These are phyloP conservation scores for Probosciger aterrimus DNA, from an alignment of 2,113 vertebrate species.

Conservation along the genomic window DNA sequence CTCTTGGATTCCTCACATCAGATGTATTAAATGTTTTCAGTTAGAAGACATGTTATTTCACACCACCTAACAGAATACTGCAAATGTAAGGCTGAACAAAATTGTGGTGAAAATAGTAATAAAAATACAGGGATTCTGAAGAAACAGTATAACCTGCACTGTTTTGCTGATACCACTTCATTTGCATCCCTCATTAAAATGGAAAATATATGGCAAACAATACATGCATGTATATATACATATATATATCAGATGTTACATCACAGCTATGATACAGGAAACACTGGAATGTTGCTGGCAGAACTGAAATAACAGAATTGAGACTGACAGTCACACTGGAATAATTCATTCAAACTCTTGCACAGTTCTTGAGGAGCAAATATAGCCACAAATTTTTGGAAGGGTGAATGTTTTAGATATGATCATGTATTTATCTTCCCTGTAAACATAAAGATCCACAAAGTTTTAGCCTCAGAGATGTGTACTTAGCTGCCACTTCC, in stretches of 20 bases:
- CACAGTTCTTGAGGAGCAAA: neutral
- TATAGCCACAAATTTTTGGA: neutral
- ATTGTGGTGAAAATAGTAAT: neutral
- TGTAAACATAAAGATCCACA: neutral
- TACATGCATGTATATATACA: neutral
- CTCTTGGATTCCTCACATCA: neutral
- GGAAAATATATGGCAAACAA: neutral
- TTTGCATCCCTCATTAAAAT: neutral
- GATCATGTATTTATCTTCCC: neutral
- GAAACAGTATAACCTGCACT: neutral
- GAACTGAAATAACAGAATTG: neutral
- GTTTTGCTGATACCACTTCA: neutral
- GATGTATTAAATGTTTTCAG: neutral
- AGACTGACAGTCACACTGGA: neutral
- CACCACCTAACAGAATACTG: neutral
- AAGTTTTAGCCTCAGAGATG: neutral
- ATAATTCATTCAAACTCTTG: neutral
- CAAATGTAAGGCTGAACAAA: neutral
- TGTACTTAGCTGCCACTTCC: neutral
- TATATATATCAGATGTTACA: neutral
- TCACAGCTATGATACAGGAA: neutral
- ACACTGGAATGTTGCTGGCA: neutral
- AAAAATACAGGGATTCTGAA: neutral
- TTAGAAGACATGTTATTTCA: neutral
- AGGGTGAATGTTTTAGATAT: neutral